A percentile compares a stretch with the other conserved stretches of the same genome.
Evolutionary conservation across 2,797 vertebrate genomes (phyloP).

Genomic region (Mallotus villosus): DNA sequence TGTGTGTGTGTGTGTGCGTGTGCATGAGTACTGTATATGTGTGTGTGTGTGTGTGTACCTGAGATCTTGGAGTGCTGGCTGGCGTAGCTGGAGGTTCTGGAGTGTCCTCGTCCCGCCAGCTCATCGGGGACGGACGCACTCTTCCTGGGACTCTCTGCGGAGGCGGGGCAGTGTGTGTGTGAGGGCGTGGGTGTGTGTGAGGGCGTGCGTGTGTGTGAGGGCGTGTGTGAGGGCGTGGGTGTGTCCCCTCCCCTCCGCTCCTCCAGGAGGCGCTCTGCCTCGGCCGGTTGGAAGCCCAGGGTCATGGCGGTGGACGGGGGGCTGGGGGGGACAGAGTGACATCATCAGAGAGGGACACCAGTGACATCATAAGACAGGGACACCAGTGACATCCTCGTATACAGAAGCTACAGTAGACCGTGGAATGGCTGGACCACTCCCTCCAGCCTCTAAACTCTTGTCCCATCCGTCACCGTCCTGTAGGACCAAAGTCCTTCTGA

Average conservation of each 20-base stretch:
- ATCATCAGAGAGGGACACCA: background rate
- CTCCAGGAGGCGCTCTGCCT: conserved; percentile 83
- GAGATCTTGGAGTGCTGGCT: conserved; percentile 92
- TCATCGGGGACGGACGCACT: conserved; percentile 85
- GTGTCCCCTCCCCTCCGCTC: conserved; percentile 87
- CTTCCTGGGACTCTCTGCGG: conserved; percentile 75
- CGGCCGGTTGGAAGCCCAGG: conserved; percentile 77
- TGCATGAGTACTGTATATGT: conserved; percentile 12
- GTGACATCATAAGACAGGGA: background rate
- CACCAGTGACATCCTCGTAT: too few species aligned
- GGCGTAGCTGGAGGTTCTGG: conserved; percentile 88
- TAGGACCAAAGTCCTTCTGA: too few species aligned
- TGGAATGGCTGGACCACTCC: too few species aligned
- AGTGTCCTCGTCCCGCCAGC: conserved; percentile 83
- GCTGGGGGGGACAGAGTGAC: conserved; percentile 61
- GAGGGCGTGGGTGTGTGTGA: conserved; percentile 43
- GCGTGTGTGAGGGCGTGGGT: conserved; percentile 56
- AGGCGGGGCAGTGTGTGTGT: background rate
- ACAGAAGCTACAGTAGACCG: too few species aligned
- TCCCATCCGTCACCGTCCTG: too few species aligned
- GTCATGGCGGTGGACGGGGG: conserved; percentile 92
- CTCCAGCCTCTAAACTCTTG: too few species aligned
- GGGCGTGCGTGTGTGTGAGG: conserved; percentile 71
- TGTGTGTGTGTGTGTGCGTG: background rate
- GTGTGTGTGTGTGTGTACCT: conserved; percentile 69